A percentile compares a stretch with the other conserved stretches of the same genome.
These are phyloP conservation scores for Laticauda laticaudata DNA, from an alignment of 2,113 vertebrate genomes.

Conservation along the genomic window DNA sequence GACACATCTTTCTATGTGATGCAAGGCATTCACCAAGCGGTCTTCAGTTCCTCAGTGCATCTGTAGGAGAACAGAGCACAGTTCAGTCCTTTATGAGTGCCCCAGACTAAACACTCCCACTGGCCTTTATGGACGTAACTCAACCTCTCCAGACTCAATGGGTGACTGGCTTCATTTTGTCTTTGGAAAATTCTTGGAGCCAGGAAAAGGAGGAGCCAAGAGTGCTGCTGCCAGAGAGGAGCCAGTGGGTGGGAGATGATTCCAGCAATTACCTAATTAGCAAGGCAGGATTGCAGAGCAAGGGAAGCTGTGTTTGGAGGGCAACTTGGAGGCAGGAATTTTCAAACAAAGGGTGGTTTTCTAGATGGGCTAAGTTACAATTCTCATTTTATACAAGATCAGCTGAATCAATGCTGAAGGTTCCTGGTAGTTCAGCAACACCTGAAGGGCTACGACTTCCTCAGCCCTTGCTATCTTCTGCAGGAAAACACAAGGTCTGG, in stretches of 20 bases:
- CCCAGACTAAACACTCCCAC: conserved; percentile 40
- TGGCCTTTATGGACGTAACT: conserved; percentile 32
- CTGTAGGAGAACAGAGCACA: conserved; percentile 20
- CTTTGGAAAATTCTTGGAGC: conserved; percentile 32
- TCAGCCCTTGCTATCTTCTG: not conserved
- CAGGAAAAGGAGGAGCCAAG: conserved; percentile 23
- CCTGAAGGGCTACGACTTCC: not conserved
- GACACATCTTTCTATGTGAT: conserved; percentile 27
- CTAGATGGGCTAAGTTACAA: not conserved
- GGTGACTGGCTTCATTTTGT: conserved; percentile 30
- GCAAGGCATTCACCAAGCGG: conserved; percentile 13
- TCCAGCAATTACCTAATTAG: conserved; percentile 8
- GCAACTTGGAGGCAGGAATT: not conserved
- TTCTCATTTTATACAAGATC: not conserved
- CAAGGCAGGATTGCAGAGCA: not conserved
- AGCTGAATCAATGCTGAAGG: not conserved
- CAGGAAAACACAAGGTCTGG: not conserved
- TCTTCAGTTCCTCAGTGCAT: conserved; percentile 13
- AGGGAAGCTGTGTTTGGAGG: not conserved
- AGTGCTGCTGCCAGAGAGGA: conserved; percentile 21
- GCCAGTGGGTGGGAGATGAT: conserved; percentile 3
- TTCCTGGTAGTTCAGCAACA: not conserved
- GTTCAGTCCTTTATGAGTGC: conserved; percentile 32
- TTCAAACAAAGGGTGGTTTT: not conserved
- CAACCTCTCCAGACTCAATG: conserved; percentile 32